A percentile compares a stretch with the other conserved stretches of the same genome.
Evolutionary conservation across 2,888 invertebrate genomes (phyloP).

Genomic region (Pasiphila rectangulata): DNA sequence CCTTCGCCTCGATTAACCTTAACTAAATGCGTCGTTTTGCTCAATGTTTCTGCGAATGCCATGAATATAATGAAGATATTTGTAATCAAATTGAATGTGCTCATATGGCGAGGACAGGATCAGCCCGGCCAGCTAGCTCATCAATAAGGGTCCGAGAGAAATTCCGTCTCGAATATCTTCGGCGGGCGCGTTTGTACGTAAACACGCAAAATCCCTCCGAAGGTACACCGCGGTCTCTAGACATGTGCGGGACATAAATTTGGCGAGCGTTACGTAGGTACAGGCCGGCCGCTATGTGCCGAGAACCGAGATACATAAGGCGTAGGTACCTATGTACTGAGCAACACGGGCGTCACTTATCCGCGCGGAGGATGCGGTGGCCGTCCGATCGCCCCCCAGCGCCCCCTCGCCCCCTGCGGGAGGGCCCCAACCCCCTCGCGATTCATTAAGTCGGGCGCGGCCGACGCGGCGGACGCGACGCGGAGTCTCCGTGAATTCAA

Average conservation of each 20-base stretch:
- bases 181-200: constrained; percentile 64
- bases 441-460: constrained; percentile 81
- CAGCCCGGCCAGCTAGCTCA: constrained; percentile 52
- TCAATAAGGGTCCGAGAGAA: constrained; percentile 73
- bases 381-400: constrained; percentile 70
- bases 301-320: constrained; percentile 69
- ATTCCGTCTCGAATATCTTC: constrained; percentile 75
- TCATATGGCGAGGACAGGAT: constrained; percentile 39
- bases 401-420: constrained; percentile 44
- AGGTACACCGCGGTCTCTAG: constrained; percentile 79
- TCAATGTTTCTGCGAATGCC: constrained; percentile 28
- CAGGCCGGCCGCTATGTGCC: constrained; percentile 73
- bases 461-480: constrained; percentile 79
- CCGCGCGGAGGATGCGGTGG: constrained; percentile 80
- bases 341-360: constrained; percentile 81
- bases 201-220: constrained; percentile 80
- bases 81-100: constrained; percentile 26
- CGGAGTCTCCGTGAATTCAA: constrained; percentile 81
- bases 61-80: constrained; percentile 34
- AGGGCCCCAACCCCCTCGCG: constrained; percentile 62
- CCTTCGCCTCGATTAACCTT: constrained; percentile 44
- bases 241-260: constrained; percentile 81
- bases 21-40: constrained; percentile 31
- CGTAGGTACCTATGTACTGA: constrained; percentile 63
- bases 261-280: constrained; percentile 78